Percentiles rank a stretch among this genome's conserved stretches.
phyloP scores from a whole-genome alignment of 2,113 vertebrate genomes.

The Neopipo cinnamomea region DNA sequence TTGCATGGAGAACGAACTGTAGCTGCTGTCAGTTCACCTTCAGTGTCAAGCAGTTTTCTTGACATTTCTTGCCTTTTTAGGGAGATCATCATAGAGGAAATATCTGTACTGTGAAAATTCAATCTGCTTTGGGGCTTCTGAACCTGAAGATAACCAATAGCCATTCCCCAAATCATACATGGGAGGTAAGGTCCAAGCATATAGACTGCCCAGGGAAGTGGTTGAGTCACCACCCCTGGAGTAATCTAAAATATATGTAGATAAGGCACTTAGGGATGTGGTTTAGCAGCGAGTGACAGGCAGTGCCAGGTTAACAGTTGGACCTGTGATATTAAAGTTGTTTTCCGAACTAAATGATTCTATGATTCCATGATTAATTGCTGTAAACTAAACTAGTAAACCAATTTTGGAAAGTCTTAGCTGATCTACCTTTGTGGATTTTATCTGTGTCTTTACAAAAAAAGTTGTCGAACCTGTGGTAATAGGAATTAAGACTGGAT shows the following conservation, averaged over 20 bases:
- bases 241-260: not conserved
- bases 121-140: not conserved
- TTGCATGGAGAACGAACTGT: not conserved
- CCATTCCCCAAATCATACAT: not conserved
- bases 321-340: not conserved
- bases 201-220: not conserved
- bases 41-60: not conserved
- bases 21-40: not conserved
- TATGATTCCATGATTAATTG: not conserved
- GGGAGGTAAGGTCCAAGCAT: not conserved
- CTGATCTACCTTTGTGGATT: not conserved
- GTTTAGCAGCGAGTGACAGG: not conserved
- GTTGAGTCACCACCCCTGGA: not conserved
- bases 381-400: not conserved
- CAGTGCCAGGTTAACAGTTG: not conserved
- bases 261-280: not conserved
- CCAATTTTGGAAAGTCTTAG: not conserved
- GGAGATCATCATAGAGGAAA: not conserved
- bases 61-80: not conserved
- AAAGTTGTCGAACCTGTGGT: not conserved
- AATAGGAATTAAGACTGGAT: not conserved
- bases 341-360: not conserved
- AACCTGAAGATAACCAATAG: not conserved
- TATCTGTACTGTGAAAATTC: not conserved
- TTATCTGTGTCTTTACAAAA: not conserved